Base-by-base conservation (phyloP, 2,888 invertebrate species). In the Diploptera punctata region DNA sequence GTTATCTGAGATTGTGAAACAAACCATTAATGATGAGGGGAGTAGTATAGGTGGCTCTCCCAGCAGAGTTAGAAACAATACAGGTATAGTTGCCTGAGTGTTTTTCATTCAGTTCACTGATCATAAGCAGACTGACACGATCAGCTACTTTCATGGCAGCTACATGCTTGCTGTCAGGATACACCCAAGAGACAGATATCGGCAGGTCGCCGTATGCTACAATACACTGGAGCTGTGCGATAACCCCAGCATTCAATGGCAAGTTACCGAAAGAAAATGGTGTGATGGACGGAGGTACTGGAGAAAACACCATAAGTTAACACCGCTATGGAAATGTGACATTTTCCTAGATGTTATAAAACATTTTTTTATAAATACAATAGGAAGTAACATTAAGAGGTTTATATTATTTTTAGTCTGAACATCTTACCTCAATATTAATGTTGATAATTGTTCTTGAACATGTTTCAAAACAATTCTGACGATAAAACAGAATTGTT, bases 21-120 rank as follows among this genome's bases (percentile, higher is more conserved):
- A 68, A 68, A 93, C 92, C 92, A 81, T 93, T 92, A 61, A 93
- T 91, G 77, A 86, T 84, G 78, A 93, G 85, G 79, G 86, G 85
- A 61, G 91, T 86, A 4, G 90, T 88, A 80, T 88, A 89, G 79
- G 88, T 87, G 60, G 89, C 86, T 76, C 86, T 84, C 74, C 92
- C 93, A 52, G 91, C 92, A 77, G 84, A 84, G 82, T 93, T 93
- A 68, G 83, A 84, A 16, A 89, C 92, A 68, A 87, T 85, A 81
- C 93, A 93, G 77, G 91, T 91, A 79, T 92, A 94, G 72, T 89
- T 85, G 77, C 94, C 94, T 75, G 88, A 89, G 81, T 93, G 93
- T 76, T 88, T 86, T 61, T 90, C 91, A 67, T 88, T 88, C 60
- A 93, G 92, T 16, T 90, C 87, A 78, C 91, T 91, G 79, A 93